Evolutionary conservation across 1,140 invertebrate genomes (phyloP), one percentile per base, ranked within the genome.

Genomic region (Saccostrea glomerata): DNA sequence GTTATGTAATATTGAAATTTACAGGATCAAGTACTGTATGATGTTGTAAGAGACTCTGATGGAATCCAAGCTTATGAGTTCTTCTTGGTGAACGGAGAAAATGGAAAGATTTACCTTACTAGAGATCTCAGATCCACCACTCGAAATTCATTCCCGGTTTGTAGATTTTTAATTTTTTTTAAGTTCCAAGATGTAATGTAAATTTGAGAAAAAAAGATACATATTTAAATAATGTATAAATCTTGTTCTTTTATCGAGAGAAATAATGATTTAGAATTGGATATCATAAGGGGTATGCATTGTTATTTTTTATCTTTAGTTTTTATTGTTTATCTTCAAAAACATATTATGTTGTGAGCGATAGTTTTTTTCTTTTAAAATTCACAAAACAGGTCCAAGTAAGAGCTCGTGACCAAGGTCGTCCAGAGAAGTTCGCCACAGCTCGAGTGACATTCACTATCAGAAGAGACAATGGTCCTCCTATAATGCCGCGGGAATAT

Each of bases 61-160:
- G 89, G 89, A 40, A 2, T 87, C 30, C 25, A 11, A 13, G 89
- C 89, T 55, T 56, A 56, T n/a, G 84, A 82, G 15, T 89, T 85
- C 58, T 89, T 89, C 89, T 87, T 87, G 17, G 30, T 89, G 40
- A 89, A 89, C 82, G 60, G 82, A 55, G 86, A 85, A 9, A 86
- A 12, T 66, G 89, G 89, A 7, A 13, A 47, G 13, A 86, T 90
- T 17, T 60, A 17, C 17, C 86, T 90, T 0, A 25, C 23, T 5
- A 73, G 56, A n/a, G 60, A 90, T 86, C 86, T 90, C 0, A 70
- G n/a, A 30, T 20, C 70, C 3, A 63, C 86, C 60, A 70, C 83
- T 23, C 36, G 12, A 15, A 83, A 66, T 17, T 12, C 36, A 23
- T 87, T 87, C 73, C 11, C 5, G 30, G 89, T 89, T 54, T 86